A percentile compares a stretch with the other conserved stretches of the same genome.
Evolutionary conservation across 2,113 vertebrate species (phyloP).

Genomic region (Amphilophus citrinellus): DNA sequence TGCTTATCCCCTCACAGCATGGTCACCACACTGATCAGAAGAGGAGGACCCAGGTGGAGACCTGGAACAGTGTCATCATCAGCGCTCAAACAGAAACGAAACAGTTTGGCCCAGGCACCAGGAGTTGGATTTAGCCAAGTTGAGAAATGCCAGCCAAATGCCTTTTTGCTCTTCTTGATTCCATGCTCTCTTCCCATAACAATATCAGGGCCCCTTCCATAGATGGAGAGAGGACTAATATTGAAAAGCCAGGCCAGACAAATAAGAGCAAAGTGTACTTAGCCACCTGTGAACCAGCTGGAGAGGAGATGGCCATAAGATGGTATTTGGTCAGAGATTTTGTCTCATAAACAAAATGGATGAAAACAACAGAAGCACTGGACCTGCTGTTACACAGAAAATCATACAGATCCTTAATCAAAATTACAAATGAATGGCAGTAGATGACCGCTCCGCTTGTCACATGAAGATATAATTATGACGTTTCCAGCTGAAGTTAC

Average conservation of each 20-base stretch:
- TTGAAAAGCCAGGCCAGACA: constrained; percentile 67
- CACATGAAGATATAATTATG: not conserved
- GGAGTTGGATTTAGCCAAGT: constrained; percentile 69
- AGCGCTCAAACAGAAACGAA: constrained; percentile 72
- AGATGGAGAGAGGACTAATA: constrained; percentile 69
- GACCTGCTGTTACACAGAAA: constrained; percentile 53
- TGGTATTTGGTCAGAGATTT: constrained; percentile 55
- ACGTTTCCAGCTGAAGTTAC: not conserved
- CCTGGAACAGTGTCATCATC: constrained; percentile 78
- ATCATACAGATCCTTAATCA: constrained; percentile 39
- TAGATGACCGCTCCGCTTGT: not conserved
- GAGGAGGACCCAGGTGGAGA: constrained; percentile 79
- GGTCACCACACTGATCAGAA: constrained; percentile 66
- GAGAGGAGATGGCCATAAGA: constrained; percentile 57
- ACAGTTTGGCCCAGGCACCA: constrained; percentile 65
- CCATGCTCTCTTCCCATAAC: constrained; percentile 59
- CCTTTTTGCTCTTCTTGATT: constrained; percentile 65
- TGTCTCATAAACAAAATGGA: constrained; percentile 60
- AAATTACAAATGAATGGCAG: constrained; percentile 54
- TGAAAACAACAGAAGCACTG: constrained; percentile 61
- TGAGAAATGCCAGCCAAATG: constrained; percentile 79
- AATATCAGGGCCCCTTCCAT: constrained; percentile 55
- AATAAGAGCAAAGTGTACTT: constrained; percentile 67
- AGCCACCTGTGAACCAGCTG: constrained; percentile 77
- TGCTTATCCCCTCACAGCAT: constrained; percentile 76